These are phyloP conservation scores for Pycnomerus fuliginosus DNA, from an alignment of 2,888 invertebrate species.

Conservation along the genomic window DNA sequence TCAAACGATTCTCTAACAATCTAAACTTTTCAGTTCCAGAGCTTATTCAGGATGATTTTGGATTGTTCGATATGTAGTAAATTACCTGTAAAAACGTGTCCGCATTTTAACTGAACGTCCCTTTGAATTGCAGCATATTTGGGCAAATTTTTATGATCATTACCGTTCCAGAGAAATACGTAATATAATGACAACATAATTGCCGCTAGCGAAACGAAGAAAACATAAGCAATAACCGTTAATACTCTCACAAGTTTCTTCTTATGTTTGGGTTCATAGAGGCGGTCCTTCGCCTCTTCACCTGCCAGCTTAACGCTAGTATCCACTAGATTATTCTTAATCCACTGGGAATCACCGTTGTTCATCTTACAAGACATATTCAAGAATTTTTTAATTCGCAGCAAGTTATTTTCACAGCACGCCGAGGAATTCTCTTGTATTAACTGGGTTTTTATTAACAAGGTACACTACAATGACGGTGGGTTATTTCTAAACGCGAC, in stretches of 20 bases:
- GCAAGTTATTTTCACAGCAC: slow-evolving; percentile 32
- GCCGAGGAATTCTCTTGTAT: slow-evolving; percentile 24
- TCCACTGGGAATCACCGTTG: slow-evolving; percentile 53
- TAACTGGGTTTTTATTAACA: slow-evolving; percentile 22
- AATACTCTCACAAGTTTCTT: slow-evolving; percentile 87
- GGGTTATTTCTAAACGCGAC: slow-evolving; percentile 14
- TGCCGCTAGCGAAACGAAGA: slow-evolving; percentile 91
- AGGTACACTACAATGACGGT: slow-evolving; percentile 10
- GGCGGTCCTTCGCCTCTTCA: slow-evolving; percentile 65
- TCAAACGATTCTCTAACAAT: no score
- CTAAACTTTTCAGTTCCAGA: no score
- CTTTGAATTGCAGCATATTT: slow-evolving; percentile 19
- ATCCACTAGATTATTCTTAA: slow-evolving; percentile 50
- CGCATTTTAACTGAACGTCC: slow-evolving; percentile 26
- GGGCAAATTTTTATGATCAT: slow-evolving; percentile 50
- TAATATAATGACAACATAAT: slow-evolving; percentile 93
- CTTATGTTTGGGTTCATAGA: slow-evolving; percentile 80
- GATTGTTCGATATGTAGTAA: no score
- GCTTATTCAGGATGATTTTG: no score
- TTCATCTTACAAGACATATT: slow-evolving; percentile 61
- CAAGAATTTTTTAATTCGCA: slow-evolving; percentile 10
- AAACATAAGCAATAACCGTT: slow-evolving; percentile 90
- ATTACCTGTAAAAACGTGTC: slow-evolving; percentile 39
- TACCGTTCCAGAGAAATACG: slow-evolving; percentile 91
- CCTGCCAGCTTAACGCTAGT: slow-evolving; percentile 66